phyloP scores from a whole-genome alignment of 1,140 invertebrate species.

The Belonocnema kinseyi region DNA sequence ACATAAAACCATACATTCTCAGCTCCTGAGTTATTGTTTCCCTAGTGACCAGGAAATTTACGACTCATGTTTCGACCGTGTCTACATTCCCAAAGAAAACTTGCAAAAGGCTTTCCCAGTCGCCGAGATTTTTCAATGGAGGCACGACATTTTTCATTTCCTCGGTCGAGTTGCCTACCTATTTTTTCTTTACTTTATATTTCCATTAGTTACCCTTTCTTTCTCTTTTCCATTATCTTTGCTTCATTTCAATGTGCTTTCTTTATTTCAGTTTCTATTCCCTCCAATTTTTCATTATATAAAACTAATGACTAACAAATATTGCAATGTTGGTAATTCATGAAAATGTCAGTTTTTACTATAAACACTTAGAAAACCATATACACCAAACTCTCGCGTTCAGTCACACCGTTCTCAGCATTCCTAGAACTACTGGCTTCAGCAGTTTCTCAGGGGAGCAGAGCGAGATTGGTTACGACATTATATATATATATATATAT shows the following conservation, averaged over 20 bases:
- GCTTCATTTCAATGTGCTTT: not conserved
- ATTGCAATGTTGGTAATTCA: no score
- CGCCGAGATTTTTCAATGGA: slow-evolving; percentile 52
- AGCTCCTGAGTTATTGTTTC: slow-evolving; percentile 51
- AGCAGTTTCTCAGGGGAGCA: no score
- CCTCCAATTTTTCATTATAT: slow-evolving; percentile 34
- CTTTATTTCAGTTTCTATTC: not conserved
- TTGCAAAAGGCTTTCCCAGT: slow-evolving; percentile 37
- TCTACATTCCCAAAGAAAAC: slow-evolving; percentile 39
- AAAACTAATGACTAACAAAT: not conserved
- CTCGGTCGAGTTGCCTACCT: not conserved
- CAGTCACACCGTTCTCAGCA: no score
- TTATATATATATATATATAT: no score
- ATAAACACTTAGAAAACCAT: no score
- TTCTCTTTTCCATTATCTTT: slow-evolving; percentile 26
- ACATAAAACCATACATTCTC: slow-evolving; percentile 49
- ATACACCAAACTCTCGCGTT: no score
- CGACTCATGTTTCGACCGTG: slow-evolving; percentile 58
- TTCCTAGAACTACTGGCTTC: no score
- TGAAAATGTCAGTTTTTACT: no score
- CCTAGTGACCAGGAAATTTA: slow-evolving; percentile 52
- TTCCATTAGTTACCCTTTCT: slow-evolving; percentile 23
- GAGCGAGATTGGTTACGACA: no score
- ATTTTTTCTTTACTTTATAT: not conserved
- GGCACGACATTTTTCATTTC: slow-evolving; percentile 51